Evolutionary conservation across 2,888 invertebrate genomes (phyloP).

Genomic region (Leptodirus hochenwartii): DNA sequence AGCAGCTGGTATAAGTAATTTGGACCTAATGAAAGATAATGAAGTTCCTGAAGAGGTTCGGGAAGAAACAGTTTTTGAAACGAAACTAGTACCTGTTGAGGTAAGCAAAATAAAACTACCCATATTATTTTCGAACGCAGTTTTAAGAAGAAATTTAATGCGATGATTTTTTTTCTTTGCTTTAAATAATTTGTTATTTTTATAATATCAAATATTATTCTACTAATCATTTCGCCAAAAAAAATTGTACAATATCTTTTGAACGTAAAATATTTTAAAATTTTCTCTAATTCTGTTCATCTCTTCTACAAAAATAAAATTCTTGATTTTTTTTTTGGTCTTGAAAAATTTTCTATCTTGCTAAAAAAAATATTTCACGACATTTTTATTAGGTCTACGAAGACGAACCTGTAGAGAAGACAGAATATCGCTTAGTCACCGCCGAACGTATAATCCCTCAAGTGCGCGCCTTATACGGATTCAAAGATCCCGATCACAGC

Average conservation of each 20-base stretch:
- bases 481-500: slow-evolving; percentile 83
- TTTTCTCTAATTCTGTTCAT: too few relatives aligned
- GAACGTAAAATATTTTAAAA: too few relatives aligned
- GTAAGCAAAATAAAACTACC: slow-evolving; percentile 4
- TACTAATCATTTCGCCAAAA: too few relatives aligned
- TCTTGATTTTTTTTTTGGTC: too few relatives aligned
- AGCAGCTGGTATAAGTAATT: slow-evolving; percentile 53
- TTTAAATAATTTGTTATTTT: too few relatives aligned
- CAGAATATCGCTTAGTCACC: slow-evolving; percentile 70
- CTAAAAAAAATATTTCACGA: too few relatives aligned
- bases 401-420: slow-evolving; percentile 70
- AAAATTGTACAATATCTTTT: too few relatives aligned
- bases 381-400: slow-evolving; percentile 46
- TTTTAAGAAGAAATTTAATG: too few relatives aligned
- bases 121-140: not conserved
- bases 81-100: slow-evolving; percentile 14
- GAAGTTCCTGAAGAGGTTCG: slow-evolving; percentile 40
- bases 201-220: too few relatives aligned
- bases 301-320: too few relatives aligned
- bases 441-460: slow-evolving; percentile 80
- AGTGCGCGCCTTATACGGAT: slow-evolving; percentile 73
- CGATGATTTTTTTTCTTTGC: too few relatives aligned
- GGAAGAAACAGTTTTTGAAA: slow-evolving; percentile 39
- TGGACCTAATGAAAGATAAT: slow-evolving; percentile 45
- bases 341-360: too few relatives aligned